phyloP scores from a whole-genome alignment of 2,797 vertebrate genomes.

The Odontamblyopus rebecca region DNA sequence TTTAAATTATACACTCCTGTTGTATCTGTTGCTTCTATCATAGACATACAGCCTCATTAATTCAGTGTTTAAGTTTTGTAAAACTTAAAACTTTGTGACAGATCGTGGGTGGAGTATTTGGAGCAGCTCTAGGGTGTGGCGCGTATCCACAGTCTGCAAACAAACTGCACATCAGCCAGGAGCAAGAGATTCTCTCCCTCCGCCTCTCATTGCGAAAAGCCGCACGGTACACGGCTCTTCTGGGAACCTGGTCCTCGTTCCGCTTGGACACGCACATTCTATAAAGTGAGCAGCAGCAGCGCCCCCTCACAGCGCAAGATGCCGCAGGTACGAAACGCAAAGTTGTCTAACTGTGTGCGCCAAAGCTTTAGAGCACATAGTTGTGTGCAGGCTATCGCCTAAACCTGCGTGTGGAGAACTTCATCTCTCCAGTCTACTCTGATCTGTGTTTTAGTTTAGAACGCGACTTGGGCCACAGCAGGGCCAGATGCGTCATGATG shows the following conservation, averaged over 20 bases:
- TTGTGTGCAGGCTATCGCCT: too few species aligned
- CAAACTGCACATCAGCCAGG: not conserved
- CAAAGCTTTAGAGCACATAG: not conserved
- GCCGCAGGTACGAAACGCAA: not conserved
- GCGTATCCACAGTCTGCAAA: not conserved
- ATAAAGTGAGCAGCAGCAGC: not conserved
- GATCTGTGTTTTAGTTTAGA: too few species aligned
- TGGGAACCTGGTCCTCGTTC: not conserved
- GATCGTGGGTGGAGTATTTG: conserved; percentile 5
- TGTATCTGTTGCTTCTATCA: too few species aligned
- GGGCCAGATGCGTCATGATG: not conserved
- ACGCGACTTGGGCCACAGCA: not conserved
- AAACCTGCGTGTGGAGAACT: not conserved
- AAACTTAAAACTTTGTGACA: not conserved
- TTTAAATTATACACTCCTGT: too few species aligned
- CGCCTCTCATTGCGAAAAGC: not conserved
- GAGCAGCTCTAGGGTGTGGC: conserved; percentile 7
- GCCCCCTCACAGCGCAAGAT: not conserved
- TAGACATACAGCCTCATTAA: too few species aligned
- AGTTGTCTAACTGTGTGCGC: not conserved
- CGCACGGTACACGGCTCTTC: not conserved
- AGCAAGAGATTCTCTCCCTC: not conserved
- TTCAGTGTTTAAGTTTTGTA: too few species aligned
- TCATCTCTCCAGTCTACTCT: not conserved
- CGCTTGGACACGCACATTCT: not conserved